phyloP scores from a whole-genome alignment of 2,797 vertebrate genomes.

The Fistularia tabacaria region DNA sequence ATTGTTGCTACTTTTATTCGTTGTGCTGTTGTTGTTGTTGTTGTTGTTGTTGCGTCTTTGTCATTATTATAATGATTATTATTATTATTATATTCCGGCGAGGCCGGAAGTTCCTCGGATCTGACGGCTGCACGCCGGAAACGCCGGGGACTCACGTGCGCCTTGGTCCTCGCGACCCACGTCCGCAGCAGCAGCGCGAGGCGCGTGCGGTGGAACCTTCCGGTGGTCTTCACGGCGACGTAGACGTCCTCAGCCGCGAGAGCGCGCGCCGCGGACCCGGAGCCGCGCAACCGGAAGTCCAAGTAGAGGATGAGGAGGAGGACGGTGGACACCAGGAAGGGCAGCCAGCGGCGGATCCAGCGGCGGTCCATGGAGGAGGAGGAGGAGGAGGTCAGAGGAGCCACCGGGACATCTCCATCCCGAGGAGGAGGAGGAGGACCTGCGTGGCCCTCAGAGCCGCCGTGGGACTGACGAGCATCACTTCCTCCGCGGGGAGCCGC shows the following conservation, averaged over 20 bases:
- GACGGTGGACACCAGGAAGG: slow-evolving; percentile 41
- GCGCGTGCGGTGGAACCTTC: slow-evolving; percentile 81
- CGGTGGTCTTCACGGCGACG: slow-evolving; percentile 87
- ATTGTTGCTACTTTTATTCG: too few species aligned
- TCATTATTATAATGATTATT: not conserved
- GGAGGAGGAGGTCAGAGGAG: slow-evolving; percentile 1
- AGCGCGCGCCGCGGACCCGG: not conserved
- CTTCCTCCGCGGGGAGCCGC: too few species aligned
- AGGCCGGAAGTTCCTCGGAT: too few species aligned
- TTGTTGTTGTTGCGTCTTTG: too few species aligned
- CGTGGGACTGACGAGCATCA: too few species aligned
- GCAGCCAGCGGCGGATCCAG: slow-evolving; percentile 53
- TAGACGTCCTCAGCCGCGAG: slow-evolving; percentile 76
- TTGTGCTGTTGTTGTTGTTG: too few species aligned
- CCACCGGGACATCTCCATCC: too few species aligned
- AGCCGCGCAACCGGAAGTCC: slow-evolving; percentile 56
- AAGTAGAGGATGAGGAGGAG: slow-evolving; percentile 65
- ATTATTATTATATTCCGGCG: too few species aligned
- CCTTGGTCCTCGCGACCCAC: slow-evolving; percentile 84
- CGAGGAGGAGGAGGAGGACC: too few species aligned
- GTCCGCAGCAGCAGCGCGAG: slow-evolving; percentile 85
- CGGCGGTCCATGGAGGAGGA: slow-evolving; percentile 50
- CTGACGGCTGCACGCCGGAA: too few species aligned
- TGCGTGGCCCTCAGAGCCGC: too few species aligned
- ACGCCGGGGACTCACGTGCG: slow-evolving; percentile 81